phyloP scores from a whole-genome alignment of 2,113 vertebrate species.

The Parus major region DNA sequence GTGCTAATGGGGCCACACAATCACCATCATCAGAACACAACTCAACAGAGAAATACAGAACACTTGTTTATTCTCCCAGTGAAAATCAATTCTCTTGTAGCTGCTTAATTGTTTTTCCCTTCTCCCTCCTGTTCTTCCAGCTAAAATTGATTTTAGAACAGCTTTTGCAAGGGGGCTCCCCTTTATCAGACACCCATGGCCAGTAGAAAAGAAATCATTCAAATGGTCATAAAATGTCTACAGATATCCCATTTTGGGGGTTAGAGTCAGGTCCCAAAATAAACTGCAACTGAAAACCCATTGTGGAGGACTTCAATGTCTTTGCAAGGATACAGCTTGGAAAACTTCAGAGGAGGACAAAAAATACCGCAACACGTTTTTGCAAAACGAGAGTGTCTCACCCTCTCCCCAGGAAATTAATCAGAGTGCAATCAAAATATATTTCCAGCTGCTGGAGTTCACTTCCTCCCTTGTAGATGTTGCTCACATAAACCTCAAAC shows the following conservation, averaged over 20 bases:
- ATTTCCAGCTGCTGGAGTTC: slow-evolving; percentile 49
- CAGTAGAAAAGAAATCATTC: not conserved
- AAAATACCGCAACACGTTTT: not conserved
- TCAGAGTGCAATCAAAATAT: slow-evolving; percentile 53
- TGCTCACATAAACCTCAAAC: not conserved
- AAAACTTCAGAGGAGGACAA: not conserved
- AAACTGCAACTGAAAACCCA: not conserved
- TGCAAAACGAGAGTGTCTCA: not conserved
- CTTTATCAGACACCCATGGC: not conserved
- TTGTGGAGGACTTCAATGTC: not conserved
- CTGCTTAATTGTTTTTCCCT: not conserved
- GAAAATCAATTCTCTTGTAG: not conserved
- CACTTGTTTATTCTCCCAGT: not conserved
- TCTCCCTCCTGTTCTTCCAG: not conserved
- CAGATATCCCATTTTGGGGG: not conserved
- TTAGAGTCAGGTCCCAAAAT: not conserved
- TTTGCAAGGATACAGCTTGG: slow-evolving; percentile 4
- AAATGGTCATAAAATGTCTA: not conserved
- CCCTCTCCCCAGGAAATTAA: slow-evolving; percentile 52
- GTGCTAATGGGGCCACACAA: not conserved
- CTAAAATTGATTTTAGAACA: not conserved
- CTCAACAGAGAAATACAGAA: not conserved
- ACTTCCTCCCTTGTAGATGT: slow-evolving; percentile 10
- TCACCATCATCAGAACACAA: not conserved
- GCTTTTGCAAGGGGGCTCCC: not conserved